A percentile compares a stretch with the other conserved stretches of the same genome.
Evolutionary conservation across 2,888 invertebrate species (phyloP).

Genomic region (Pseudococcus viburni): DNA sequence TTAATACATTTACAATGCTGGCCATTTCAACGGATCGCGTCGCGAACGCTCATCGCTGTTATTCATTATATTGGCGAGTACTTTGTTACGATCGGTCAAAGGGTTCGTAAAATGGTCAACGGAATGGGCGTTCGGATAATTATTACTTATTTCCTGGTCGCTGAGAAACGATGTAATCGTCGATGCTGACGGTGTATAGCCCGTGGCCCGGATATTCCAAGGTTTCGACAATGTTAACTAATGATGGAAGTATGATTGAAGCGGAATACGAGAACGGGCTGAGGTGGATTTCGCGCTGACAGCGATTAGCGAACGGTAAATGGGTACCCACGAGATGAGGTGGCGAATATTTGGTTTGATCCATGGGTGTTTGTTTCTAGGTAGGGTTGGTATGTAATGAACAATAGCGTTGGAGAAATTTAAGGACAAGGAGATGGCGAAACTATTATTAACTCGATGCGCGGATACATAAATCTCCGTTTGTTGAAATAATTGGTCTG

Average conservation of each 20-base stretch:
- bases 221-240: slow-evolving; percentile 19
- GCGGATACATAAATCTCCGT: too few relatives aligned
- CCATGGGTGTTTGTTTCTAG: not conserved
- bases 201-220: slow-evolving; percentile 23
- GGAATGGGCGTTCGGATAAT: not conserved
- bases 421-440: not conserved
- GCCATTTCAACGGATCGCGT: slow-evolving; percentile 24
- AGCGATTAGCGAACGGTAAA: not conserved
- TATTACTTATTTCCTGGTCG: not conserved
- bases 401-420: not conserved
- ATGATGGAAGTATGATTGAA: slow-evolving; percentile 18
- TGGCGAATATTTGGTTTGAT: slow-evolving; percentile 3
- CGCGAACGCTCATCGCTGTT: not conserved
- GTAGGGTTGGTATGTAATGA: not conserved
- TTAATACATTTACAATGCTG: slow-evolving; percentile 38
- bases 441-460: not conserved
- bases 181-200: not conserved
- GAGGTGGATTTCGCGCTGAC: not conserved
- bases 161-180: not conserved
- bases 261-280: not conserved
- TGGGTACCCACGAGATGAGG: not conserved
- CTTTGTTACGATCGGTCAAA: slow-evolving; percentile 29
- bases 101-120: slow-evolving; percentile 3
- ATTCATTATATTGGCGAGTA: slow-evolving; percentile 42
- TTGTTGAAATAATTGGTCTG: too few relatives aligned